Conservation (phyloP, 2,113 vertebrate genomes). For the Aix galericulata region DNA sequence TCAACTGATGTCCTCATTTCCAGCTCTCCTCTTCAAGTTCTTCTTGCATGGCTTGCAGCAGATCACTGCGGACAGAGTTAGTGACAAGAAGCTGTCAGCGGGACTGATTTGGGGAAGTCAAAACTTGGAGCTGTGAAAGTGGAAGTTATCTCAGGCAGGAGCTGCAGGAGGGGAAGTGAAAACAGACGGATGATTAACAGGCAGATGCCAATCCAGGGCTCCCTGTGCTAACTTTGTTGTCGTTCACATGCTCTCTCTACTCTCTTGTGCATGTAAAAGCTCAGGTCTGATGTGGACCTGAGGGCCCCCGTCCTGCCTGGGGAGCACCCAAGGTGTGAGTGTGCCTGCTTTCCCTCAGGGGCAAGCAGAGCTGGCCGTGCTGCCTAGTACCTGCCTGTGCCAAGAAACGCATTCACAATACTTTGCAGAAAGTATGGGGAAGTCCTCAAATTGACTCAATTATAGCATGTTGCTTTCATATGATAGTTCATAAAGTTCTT, state of each 20-base stretch:
- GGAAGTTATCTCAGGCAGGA: not conserved
- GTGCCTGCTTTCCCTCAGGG: not conserved
- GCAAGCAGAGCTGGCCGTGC: not conserved
- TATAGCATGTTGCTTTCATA: not conserved
- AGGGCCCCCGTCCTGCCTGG: not conserved
- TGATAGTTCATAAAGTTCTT: not conserved
- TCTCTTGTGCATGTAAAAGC: accelerated
- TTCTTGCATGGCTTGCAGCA: not conserved
- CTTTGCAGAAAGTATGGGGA: not conserved
- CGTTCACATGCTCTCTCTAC: not conserved
- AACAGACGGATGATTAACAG: not conserved
- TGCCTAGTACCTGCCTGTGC: not conserved
- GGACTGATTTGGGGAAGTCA: constrained; percentile 11
- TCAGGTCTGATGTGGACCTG: not conserved
- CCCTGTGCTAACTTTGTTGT: not conserved
- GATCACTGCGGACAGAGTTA: not conserved
- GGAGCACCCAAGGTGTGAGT: accelerated
- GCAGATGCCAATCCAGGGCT: not conserved
- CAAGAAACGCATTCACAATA: not conserved
- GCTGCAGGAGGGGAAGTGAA: constrained; percentile 31
- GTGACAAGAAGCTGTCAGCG: accelerated
- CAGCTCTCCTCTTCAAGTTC: not conserved
- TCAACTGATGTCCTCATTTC: not conserved
- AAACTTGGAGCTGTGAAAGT: not conserved
- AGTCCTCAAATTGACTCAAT: not conserved